A percentile compares a stretch with the other conserved stretches of the same genome.
Conservation (phyloP, 2,113 vertebrate genomes). For the Corythornis cristatus region DNA sequence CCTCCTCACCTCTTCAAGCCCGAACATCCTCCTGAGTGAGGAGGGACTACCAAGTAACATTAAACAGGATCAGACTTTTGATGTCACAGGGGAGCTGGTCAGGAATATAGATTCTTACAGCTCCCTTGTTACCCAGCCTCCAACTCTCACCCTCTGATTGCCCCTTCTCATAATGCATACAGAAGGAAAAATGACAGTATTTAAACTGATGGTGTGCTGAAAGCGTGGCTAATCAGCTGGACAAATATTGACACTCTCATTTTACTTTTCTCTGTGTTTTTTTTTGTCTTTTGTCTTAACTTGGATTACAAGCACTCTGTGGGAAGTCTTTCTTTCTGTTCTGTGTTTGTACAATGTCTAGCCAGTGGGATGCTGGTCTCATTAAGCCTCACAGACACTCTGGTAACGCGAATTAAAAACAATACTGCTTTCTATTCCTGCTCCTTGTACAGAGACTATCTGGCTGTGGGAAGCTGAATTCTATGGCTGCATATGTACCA, state of each 20-base stretch:
- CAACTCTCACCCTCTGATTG: neutral
- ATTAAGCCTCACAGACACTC: constrained; percentile 2
- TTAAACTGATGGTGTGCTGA: neutral
- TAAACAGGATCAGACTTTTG: neutral
- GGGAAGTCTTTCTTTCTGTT: constrained; percentile 36
- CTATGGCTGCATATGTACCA: neutral
- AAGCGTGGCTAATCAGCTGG: constrained; percentile 8
- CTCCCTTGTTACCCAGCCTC: neutral
- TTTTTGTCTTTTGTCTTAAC: constrained; percentile 20
- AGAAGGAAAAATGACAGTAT: neutral
- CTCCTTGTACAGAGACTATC: neutral
- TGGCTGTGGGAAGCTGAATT: constrained; percentile 28
- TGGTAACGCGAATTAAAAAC: neutral
- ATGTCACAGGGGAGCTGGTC: neutral
- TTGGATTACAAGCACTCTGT: neutral
- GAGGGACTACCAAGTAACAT: neutral
- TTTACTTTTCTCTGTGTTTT: neutral
- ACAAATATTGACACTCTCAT: neutral
- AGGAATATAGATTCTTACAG: neutral
- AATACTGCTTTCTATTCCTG: constrained; percentile 20
- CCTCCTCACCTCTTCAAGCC: neutral
- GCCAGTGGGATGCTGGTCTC: constrained; percentile 35
- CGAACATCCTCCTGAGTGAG: neutral
- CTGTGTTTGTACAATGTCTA: constrained; percentile 55
- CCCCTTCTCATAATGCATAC: neutral